Evolutionary conservation across 2,797 vertebrate species (phyloP).

Genomic region (Cynodonichthys magdalenae): DNA sequence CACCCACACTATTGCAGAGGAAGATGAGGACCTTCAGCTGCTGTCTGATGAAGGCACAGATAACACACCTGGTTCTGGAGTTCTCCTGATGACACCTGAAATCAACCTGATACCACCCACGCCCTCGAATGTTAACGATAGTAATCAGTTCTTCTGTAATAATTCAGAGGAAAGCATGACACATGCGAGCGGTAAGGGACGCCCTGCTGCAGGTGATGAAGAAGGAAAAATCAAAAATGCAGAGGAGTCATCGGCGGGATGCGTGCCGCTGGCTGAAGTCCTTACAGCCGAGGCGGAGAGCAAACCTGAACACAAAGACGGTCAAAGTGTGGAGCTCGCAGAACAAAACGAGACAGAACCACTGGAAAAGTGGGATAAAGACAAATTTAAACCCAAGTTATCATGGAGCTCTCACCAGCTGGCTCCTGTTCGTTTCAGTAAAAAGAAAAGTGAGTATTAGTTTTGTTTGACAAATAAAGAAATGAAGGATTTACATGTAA

Average conservation of each 20-base stretch:
- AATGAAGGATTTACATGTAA: too few species aligned
- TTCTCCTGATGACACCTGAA: conserved; percentile 61
- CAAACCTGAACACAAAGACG: conserved; percentile 7
- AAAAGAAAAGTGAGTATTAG: conserved; percentile 73
- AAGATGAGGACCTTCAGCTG: conserved; percentile 57
- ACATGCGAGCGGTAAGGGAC: conserved; percentile 43
- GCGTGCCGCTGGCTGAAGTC: conserved; percentile 15
- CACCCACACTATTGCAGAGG: conserved; percentile 25
- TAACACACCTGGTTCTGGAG: conserved; percentile 27
- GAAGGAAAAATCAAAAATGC: conserved; percentile 30
- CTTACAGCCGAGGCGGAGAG: not conserved
- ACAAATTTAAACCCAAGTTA: conserved; percentile 45
- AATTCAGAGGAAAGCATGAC: conserved; percentile 59
- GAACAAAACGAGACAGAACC: conserved; percentile 32
- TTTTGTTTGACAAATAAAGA: not conserved
- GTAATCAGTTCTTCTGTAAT: conserved; percentile 80
- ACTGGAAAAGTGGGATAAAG: conserved; percentile 26
- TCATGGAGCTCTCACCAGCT: conserved; percentile 63
- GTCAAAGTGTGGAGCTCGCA: conserved; percentile 8
- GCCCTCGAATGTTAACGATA: conserved; percentile 65
- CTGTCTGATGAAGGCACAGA: conserved; percentile 42
- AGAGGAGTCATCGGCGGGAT: conserved; percentile 23
- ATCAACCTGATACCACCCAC: conserved; percentile 81
- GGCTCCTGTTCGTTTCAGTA: conserved; percentile 64
- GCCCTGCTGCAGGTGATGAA: conserved; percentile 38